Base-by-base conservation (phyloP, 2,113 vertebrate species). In the Phoxinus phoxinus region DNA sequence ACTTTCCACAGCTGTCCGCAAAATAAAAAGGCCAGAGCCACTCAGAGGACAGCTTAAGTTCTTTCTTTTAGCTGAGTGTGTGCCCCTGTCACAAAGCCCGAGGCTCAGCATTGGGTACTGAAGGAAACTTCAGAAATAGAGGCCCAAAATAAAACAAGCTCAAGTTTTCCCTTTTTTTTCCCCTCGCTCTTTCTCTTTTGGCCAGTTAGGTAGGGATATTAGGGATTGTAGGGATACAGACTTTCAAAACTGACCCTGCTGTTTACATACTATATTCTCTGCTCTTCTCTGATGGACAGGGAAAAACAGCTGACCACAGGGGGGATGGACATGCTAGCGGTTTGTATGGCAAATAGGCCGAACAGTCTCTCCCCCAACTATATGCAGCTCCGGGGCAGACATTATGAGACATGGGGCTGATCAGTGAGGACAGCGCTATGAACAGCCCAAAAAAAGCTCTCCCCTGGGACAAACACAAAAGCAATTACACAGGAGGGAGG, bases 381-480 rank as follows among this genome's bases (percentile, higher is more conserved):
- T 65, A 83, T 9, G 37, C 48, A 53, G 80, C 86, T 84, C 51
- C 83, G 30, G 86, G 89, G 85, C 84, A 80, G 67, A 81, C 79
- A 84, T 88, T 85, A 89, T 41, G 81, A 88, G 32, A 69, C 84
- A 75, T 25, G 46, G 84, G 72, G 74, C 74, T 86, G 87, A 89
- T 86, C 88, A 82, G 48, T 46, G 37, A 58, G 81, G 87, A 82
- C 85, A 79, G 63, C 25, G n/a, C 56, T 87, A 77, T 80, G 80
- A 86, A 83, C 19, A 37, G 35, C 63, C 86, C 73, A 1, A 86
- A 85, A 83, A 85, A 86, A 89, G 84, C 90, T 72, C 67, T 85
- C 87, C 73, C 86, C 58, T 86, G 88, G 85, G 88, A 89, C 72
- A 76, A 85, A 87, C 77, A 85, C 79, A 79, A 88, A 84, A 6